Conservation (phyloP, 2,888 invertebrate species). For the Andrena bicolor region DNA sequence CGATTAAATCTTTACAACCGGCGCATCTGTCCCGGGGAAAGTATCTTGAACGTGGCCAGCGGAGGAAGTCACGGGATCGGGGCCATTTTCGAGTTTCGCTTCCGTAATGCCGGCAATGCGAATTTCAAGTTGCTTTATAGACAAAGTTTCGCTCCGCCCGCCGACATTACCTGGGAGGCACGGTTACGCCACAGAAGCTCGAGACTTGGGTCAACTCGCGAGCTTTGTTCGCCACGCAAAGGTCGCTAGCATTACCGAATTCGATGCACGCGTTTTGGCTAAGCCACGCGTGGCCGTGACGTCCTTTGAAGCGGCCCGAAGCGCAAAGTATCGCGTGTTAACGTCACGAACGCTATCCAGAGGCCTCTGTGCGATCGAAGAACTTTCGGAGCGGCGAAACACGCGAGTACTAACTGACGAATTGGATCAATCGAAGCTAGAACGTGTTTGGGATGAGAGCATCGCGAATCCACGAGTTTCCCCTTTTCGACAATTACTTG, state of each 20-base stretch:
- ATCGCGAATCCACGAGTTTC: background rate
- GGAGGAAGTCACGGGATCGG: too few relatives aligned
- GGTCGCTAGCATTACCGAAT: constrained; percentile 1
- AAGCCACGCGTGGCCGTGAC: constrained; percentile 20
- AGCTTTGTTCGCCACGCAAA: constrained; percentile 11
- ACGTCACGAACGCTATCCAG: constrained; percentile 6
- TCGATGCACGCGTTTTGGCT: background rate
- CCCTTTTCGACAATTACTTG: background rate
- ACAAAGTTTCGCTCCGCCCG: too few relatives aligned
- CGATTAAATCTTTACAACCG: constrained; percentile 19
- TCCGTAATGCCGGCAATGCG: too few relatives aligned
- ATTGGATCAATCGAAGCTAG: background rate
- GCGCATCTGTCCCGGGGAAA: too few relatives aligned
- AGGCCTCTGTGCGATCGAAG: background rate
- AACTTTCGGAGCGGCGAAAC: background rate
- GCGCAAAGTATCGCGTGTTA: constrained; percentile 16
- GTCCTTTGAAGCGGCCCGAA: constrained; percentile 28
- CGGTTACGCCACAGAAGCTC: background rate
- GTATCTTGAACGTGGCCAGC: too few relatives aligned
- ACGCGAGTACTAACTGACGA: background rate
- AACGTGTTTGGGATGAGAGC: background rate
- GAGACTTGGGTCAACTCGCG: background rate
- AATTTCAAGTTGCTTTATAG: too few relatives aligned
- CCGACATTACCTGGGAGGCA: background rate
- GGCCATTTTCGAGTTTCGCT: too few relatives aligned